These are phyloP conservation scores for Riptortus pedestris DNA, from an alignment of 1,140 invertebrate species.

Conservation along the genomic window DNA sequence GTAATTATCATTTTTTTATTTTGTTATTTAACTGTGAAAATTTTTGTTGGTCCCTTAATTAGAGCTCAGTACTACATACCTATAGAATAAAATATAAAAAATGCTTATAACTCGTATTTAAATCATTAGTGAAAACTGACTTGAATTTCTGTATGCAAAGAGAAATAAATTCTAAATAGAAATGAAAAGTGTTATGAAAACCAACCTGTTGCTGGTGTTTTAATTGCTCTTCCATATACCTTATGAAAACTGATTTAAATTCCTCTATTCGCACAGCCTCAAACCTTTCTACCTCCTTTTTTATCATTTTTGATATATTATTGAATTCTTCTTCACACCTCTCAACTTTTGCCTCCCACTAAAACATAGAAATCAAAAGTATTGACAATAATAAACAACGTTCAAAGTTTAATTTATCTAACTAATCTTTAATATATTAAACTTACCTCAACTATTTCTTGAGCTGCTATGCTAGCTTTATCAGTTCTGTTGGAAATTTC, in stretches of 20 bases:
- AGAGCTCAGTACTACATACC: slow-evolving; percentile 12
- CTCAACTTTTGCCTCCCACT: slow-evolving; percentile 94
- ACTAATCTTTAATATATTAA: too few species aligned
- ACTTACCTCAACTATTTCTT: slow-evolving; percentile 82
- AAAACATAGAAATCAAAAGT: slow-evolving; percentile 33
- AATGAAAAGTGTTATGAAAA: slow-evolving; percentile 2
- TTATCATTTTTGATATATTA: slow-evolving; percentile 90
- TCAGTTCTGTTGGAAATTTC: slow-evolving; percentile 80
- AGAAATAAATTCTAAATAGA: not conserved
- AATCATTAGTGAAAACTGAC: not conserved
- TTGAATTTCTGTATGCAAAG: not conserved
- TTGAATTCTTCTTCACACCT: slow-evolving; percentile 94
- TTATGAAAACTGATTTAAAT: slow-evolving; percentile 79
- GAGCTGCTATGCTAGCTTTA: slow-evolving; percentile 74
- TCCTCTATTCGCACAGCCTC: slow-evolving; percentile 79
- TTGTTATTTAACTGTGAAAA: not conserved
- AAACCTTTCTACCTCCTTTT: slow-evolving; percentile 88
- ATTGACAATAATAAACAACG: too few species aligned
- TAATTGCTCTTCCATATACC: slow-evolving; percentile 88
- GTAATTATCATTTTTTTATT: not conserved
- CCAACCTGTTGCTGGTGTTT: slow-evolving; percentile 84
- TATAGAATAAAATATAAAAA: slow-evolving; percentile 3
- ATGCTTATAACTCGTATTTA: not conserved
- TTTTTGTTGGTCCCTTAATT: not conserved
- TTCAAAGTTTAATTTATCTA: too few species aligned